Evolutionary conservation across 2,888 invertebrate genomes (phyloP).

Genomic region (Operophtera brumata): DNA sequence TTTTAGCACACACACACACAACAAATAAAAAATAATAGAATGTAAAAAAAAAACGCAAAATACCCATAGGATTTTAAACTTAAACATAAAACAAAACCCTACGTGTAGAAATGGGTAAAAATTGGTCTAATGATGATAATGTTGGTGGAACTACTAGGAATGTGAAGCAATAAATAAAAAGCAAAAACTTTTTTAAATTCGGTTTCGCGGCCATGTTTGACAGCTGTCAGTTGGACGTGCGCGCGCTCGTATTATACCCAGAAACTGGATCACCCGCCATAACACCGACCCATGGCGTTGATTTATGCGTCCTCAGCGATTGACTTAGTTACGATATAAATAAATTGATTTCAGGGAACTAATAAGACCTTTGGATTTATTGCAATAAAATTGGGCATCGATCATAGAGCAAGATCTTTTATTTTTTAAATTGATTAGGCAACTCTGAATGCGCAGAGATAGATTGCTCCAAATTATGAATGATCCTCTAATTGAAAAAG

Average conservation of each 20-base stretch:
- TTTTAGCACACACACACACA: too few relatives aligned
- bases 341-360: slow-evolving; percentile 3
- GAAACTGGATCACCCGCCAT: slow-evolving; percentile 23
- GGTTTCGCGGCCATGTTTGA: slow-evolving; percentile 29
- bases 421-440: slow-evolving; percentile 4
- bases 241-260: too few relatives aligned
- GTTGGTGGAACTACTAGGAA: too few relatives aligned
- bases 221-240: slow-evolving; percentile 32
- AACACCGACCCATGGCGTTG: slow-evolving; percentile 16
- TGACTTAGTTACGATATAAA: slow-evolving; percentile 6
- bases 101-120: too few relatives aligned
- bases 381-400: slow-evolving; percentile 7
- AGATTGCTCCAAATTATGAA: not conserved
- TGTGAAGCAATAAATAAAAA: slow-evolving; percentile 17
- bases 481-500: not conserved
- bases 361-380: slow-evolving; percentile 4
- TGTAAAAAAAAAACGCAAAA: too few relatives aligned
- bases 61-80: too few relatives aligned
- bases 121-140: too few relatives aligned
- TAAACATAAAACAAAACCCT: too few relatives aligned
- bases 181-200: slow-evolving; percentile 10
- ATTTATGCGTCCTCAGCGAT: slow-evolving; percentile 19
- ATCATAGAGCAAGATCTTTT: not conserved
- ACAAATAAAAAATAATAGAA: too few relatives aligned
- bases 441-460: not conserved